Evolutionary conservation across 2,888 invertebrate species (phyloP).

Genomic region (Ariolimax columbianus): DNA sequence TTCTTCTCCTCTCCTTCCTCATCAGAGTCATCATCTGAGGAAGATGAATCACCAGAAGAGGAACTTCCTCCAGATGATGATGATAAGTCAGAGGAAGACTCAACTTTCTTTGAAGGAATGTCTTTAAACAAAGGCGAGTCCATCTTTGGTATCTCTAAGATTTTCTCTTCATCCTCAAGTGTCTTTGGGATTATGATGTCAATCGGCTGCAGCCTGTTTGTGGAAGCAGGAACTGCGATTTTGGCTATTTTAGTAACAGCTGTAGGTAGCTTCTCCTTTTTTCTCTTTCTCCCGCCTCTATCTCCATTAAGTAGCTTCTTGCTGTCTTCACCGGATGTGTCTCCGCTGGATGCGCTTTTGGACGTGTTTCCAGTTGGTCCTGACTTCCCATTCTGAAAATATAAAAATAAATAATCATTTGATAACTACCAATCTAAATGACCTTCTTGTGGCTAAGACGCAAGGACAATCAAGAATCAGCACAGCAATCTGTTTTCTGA

Average conservation of each 20-base stretch:
- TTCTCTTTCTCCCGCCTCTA: slow-evolving; percentile 12
- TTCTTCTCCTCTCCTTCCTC: slow-evolving; percentile 46
- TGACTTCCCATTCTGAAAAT: slow-evolving; percentile 48
- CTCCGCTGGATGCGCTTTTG: slow-evolving; percentile 34
- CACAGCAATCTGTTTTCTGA: too few relatives aligned
- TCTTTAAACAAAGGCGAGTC: slow-evolving; percentile 51
- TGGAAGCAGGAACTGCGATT: not conserved
- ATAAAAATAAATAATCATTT: not conserved
- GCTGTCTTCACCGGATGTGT: slow-evolving; percentile 48
- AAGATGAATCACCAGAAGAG: slow-evolving; percentile 42
- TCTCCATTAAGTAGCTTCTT: slow-evolving; percentile 3
- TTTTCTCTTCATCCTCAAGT: slow-evolving; percentile 37
- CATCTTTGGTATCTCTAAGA: slow-evolving; percentile 45
- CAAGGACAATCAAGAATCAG: too few relatives aligned
- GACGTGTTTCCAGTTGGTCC: slow-evolving; percentile 18
- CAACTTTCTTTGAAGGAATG: slow-evolving; percentile 40
- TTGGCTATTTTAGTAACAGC: slow-evolving; percentile 27
- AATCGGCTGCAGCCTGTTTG: slow-evolving; percentile 30
- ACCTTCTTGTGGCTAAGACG: too few relatives aligned
- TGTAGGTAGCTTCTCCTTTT: slow-evolving; percentile 38
- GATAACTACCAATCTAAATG: too few relatives aligned
- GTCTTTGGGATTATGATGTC: slow-evolving; percentile 46
- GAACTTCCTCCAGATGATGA: slow-evolving; percentile 39
- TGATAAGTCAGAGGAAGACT: slow-evolving; percentile 39
- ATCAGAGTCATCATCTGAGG: slow-evolving; percentile 45